These are phyloP conservation scores for Megalopta genalis DNA, from an alignment of 1,140 invertebrate species.

Conservation along the genomic window DNA sequence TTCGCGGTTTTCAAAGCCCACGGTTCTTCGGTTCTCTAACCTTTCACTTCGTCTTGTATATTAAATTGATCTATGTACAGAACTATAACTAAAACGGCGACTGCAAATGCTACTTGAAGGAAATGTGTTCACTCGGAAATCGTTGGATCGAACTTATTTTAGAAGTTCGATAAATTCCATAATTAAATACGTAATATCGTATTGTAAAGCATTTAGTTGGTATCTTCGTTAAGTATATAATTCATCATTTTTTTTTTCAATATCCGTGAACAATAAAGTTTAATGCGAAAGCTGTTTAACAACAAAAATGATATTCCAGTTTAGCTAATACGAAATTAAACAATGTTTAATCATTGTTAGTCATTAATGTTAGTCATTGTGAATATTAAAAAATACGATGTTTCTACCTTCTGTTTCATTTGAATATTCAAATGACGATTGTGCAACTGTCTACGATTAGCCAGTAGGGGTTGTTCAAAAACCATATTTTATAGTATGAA, in stretches of 20 bases:
- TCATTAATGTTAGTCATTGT: no score
- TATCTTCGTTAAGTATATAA: neutral
- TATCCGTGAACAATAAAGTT: neutral
- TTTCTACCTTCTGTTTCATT: neutral
- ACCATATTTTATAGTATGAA: no score
- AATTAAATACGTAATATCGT: neutral
- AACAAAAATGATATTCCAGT: neutral
- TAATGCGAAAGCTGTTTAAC: no score
- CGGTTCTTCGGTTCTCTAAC: neutral
- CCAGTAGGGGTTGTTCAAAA: no score
- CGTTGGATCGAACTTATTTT: no score
- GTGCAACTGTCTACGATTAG: no score
- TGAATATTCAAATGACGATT: neutral
- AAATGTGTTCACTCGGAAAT: neutral
- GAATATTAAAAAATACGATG: neutral
- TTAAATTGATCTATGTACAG: neutral
- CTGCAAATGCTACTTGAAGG: neutral
- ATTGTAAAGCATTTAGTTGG: neutral
- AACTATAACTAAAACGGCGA: neutral
- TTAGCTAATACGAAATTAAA: neutral
- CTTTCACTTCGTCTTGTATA: no score
- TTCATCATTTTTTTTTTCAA: neutral
- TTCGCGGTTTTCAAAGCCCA: conserved; percentile 4
- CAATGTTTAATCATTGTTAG: no score
- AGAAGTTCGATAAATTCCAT: neutral